Base-by-base conservation (phyloP, 2,888 invertebrate species). In the Drosophila multiciliata region DNA sequence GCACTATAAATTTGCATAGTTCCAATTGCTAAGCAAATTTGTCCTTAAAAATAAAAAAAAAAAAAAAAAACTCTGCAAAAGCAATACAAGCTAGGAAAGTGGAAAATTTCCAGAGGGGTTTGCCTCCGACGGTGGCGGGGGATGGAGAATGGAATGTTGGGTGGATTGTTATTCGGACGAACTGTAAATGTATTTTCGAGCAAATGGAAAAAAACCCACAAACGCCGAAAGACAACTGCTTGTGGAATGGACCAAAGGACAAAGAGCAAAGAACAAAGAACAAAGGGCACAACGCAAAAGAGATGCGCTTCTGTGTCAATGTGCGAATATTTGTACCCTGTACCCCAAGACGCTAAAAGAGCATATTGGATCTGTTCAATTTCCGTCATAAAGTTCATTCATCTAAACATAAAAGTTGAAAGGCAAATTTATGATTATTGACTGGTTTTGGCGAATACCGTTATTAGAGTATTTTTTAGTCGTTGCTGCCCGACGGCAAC, bases 11-110 rank as follows among this genome's bases (percentile, higher is more conserved):
- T 66, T 73, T 74, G 35, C 68, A 73, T 62, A 68, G 62, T 66
- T 60, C 42, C 67, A 73, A 77, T 78, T 77, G 74, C 66, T 66
- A 40, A 61, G 66, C 58, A 79, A 75, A 80, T 79, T 79, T 79
- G 69, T 61, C 58, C 69, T 58, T 64, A 68, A 62, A 66, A 57
- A 38, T 12, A 55, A 55, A 45, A 6, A 20, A 48, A 50, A 52
- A 66, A 53, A 17, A 32, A 53, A 76, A 78, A n/a, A n/a, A n/a
- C 62, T 65, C 73, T 78, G 33, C 63, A 77, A 73, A 53, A 50
- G 66, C 61, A 45, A 66, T 76, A 52, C 45, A 61, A 20, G 73
- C 65, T 61, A 42, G 35, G 36, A 65, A 66, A 62, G 45, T n/a
- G 48, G 40, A 57, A 57, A 57, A 36, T 35, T 42, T 32, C 23